These are phyloP conservation scores for Corvus moneduloides DNA, from an alignment of 2,113 vertebrate genomes.

Conservation along the genomic window DNA sequence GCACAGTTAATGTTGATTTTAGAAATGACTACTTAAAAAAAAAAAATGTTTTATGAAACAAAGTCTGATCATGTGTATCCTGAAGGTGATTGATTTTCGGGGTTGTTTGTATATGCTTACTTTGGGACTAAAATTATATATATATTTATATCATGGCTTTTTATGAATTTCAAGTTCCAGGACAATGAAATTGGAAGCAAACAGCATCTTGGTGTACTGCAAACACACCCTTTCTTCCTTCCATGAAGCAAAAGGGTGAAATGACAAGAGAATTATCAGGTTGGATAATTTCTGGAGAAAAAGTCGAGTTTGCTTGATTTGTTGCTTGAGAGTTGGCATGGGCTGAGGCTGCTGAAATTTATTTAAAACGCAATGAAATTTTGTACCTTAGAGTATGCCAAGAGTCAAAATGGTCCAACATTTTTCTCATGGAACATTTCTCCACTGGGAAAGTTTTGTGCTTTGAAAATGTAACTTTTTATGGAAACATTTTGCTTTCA, in stretches of 20 bases:
- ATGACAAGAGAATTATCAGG: slow-evolving; percentile 25
- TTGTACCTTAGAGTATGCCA: slow-evolving; percentile 28
- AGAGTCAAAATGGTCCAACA: slow-evolving; percentile 31
- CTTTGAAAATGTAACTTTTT: slow-evolving; percentile 33
- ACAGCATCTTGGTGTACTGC: background rate
- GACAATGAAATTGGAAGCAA: background rate
- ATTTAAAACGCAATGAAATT: slow-evolving; percentile 46
- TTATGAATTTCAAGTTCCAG: background rate
- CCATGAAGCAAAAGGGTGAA: slow-evolving; percentile 4
- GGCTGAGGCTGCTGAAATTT: background rate
- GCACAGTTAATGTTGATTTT: background rate
- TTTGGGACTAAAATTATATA: background rate
- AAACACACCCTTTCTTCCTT: background rate
- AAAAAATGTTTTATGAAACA: background rate
- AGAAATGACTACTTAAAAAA: background rate
- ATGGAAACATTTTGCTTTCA: slow-evolving; percentile 19
- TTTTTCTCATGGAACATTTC: slow-evolving; percentile 46
- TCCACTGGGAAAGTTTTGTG: slow-evolving; percentile 28
- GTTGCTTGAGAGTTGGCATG: slow-evolving; percentile 25
- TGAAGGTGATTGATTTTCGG: background rate
- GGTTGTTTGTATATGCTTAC: background rate
- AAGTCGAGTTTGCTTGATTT: background rate
- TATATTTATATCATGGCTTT: background rate
- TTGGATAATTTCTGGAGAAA: slow-evolving; percentile 9
- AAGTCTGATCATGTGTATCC: background rate